A percentile compares a stretch with the other conserved stretches of the same genome.
Conservation (phyloP, 2,888 invertebrate species). For the Limnephilus rhombicus region DNA sequence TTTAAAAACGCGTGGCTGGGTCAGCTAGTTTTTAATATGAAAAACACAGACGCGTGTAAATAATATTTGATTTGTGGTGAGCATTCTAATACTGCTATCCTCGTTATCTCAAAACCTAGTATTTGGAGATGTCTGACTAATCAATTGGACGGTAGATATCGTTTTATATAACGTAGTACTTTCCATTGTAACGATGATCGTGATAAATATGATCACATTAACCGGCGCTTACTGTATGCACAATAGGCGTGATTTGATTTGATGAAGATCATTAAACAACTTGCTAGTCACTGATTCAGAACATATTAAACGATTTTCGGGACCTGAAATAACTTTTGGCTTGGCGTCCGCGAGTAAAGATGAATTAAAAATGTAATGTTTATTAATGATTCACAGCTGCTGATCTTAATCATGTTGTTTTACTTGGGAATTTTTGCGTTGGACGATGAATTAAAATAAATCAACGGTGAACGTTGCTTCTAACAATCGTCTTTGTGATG, state of each 20-base stretch:
- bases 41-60: no score
- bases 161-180: no score
- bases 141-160: no score
- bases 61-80: no score
- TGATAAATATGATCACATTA: neutral
- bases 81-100: no score
- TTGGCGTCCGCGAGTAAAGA: conserved; percentile 15
- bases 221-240: neutral
- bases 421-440: neutral
- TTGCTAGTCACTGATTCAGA: neutral
- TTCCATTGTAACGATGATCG: no score
- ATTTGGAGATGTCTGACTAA: no score
- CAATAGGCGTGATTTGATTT: neutral
- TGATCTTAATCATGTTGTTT: conserved; percentile 22
- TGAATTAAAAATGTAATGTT: conserved; percentile 35
- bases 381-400: conserved; percentile 44
- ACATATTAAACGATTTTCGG: neutral
- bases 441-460: conserved; percentile 8
- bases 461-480: conserved; percentile 10
- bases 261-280: neutral
- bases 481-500: neutral
- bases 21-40: no score
- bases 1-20: no score
- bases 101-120: no score
- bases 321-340: conserved; percentile 28